Percentiles rank a stretch among this genome's conserved stretches.
These are phyloP conservation scores for Tringa solitaria DNA, from an alignment of 2,113 vertebrate species.

Conservation along the genomic window DNA sequence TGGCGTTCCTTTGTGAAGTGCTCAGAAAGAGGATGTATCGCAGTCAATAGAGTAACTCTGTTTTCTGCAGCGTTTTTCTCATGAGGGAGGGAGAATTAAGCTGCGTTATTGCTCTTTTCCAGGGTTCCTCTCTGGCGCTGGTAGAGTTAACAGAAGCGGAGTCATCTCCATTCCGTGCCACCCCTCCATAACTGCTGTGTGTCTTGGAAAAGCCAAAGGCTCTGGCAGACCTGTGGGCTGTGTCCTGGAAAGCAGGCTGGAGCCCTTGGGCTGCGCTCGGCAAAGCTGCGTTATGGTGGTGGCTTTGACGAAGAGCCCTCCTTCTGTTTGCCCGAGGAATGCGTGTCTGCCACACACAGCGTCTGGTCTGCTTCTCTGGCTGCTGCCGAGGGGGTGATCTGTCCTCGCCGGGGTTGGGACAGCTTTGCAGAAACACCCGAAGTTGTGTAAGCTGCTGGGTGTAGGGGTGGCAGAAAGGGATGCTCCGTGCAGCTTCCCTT, in stretches of 20 bases:
- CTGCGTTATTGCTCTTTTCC: background rate
- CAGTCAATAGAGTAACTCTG: background rate
- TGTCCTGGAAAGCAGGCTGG: constrained; percentile 29
- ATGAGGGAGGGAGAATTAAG: background rate
- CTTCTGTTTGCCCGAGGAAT: background rate
- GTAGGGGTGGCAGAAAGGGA: background rate
- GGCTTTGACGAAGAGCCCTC: background rate
- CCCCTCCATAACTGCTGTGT: too few species aligned
- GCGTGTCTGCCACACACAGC: background rate
- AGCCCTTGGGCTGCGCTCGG: background rate
- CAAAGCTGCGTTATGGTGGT: background rate
- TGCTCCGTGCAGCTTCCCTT: background rate
- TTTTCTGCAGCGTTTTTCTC: background rate
- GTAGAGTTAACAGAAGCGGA: constrained; percentile 20
- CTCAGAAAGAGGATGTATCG: background rate
- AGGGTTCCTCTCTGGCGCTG: background rate
- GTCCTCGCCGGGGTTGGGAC: background rate
- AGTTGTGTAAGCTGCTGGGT: background rate
- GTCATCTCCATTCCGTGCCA: background rate
- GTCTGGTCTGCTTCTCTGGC: background rate
- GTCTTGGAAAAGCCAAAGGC: constrained; percentile 6
- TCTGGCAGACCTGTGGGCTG: background rate
- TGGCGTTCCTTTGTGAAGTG: background rate
- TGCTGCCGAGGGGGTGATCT: background rate
- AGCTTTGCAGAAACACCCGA: background rate